Conservation (phyloP, 2,888 invertebrate species). For the Bruchidius siliquastri region DNA sequence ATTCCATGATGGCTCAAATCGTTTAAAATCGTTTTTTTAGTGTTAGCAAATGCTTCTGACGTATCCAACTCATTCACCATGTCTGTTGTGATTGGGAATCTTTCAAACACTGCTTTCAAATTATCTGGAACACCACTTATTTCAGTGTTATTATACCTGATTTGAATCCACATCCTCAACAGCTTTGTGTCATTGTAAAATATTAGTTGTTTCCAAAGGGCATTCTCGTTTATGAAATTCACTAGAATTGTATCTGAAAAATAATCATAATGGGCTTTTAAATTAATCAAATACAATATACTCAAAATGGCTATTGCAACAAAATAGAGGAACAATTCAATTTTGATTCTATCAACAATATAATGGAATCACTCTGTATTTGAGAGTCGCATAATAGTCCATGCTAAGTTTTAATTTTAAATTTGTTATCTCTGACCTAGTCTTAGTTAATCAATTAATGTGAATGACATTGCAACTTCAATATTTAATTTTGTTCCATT, state of each 20-base stretch:
- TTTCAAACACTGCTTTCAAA: conserved; percentile 52
- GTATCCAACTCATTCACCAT: conserved; percentile 62
- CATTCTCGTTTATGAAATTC: conserved; percentile 50
- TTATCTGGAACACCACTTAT: conserved; percentile 44
- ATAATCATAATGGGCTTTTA: no score
- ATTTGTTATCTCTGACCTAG: no score
- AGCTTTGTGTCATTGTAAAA: conserved; percentile 57
- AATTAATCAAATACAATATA: no score
- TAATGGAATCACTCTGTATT: no score
- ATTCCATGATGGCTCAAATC: conserved; percentile 61
- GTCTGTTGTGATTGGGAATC: conserved; percentile 53
- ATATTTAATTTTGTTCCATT: no score
- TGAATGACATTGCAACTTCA: no score
- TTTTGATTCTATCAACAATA: no score
- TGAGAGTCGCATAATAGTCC: no score
- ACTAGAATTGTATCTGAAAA: conserved; percentile 53
- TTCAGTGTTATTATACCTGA: conserved; percentile 38
- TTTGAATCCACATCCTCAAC: conserved; percentile 59
- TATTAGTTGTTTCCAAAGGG: conserved; percentile 60
- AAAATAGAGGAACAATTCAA: no score
- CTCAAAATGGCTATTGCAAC: no score
- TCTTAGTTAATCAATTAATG: no score
- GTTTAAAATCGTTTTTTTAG: conserved; percentile 57
- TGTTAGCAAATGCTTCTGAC: conserved; percentile 52
- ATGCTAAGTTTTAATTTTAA: no score